phyloP scores from a whole-genome alignment of 2,797 vertebrate species.

The Falco biarmicus region DNA sequence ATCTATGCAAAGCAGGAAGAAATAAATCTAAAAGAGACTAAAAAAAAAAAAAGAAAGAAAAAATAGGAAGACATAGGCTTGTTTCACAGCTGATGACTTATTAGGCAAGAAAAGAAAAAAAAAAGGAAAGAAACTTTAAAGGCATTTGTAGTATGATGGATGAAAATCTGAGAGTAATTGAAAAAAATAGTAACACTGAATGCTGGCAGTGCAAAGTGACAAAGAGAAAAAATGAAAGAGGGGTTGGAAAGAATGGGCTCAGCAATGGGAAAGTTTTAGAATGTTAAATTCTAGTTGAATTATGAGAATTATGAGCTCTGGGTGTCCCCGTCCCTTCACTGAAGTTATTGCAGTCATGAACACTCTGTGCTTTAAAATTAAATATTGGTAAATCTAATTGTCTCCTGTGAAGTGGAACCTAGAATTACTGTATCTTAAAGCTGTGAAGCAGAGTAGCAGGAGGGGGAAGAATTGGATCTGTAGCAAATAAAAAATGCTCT shows the following conservation, averaged over 20 bases:
- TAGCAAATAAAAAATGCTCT: constrained; percentile 43
- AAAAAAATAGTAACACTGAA: constrained; percentile 4
- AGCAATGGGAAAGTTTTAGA: constrained; percentile 18
- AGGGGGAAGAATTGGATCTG: neutral
- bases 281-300: constrained; percentile 57
- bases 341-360: constrained; percentile 61
- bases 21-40: neutral
- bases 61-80: neutral
- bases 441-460: neutral
- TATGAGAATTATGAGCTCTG: constrained; percentile 22
- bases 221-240: neutral
- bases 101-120: neutral
- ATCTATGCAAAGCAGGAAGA: neutral
- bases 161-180: neutral
- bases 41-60: neutral
- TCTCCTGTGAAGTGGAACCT: constrained; percentile 59
- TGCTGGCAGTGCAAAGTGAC: neutral
- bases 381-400: constrained; percentile 75
- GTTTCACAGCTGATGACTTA: neutral
- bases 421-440: constrained; percentile 49
- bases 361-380: constrained; percentile 63
- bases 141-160: neutral
- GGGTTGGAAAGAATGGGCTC: neutral
- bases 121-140: neutral
- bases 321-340: neutral